Evolutionary conservation across 2,888 invertebrate genomes (phyloP), one percentile per base, ranked within the genome.

Genomic region (Melinaea marsaeus): DNA sequence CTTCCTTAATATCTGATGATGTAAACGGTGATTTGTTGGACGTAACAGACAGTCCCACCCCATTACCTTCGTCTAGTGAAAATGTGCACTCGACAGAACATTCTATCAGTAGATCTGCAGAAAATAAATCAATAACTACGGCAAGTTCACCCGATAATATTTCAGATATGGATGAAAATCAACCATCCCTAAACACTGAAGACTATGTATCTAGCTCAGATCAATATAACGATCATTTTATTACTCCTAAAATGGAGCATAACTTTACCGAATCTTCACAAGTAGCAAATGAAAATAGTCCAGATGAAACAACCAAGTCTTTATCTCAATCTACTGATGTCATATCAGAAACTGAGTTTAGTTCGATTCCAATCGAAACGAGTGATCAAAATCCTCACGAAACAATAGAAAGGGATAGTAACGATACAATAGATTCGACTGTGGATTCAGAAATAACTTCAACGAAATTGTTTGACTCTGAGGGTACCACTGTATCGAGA

Each of bases 321-420:
- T 77, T 80, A 62, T 75, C 76, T 13, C 84, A 84, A 71, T 81
- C 85, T 2, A 86, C 88, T 35, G 90, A 89, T 75, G 79, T 87
- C n/a, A 85, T 84, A 2, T 80, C 84, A 22, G 84, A 84, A 70
- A 86, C 88, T 4, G 89, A 89, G 75, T 76, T 88, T 6, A 89
- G 89, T 66, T 90, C 90, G 5, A 73, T 90, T 37, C 86, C 89
- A 0, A 82, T 90, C 35, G 90, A 89, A 73, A 88, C 89, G 0
- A 90, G 88, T 70, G 88, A 89, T 62, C 90, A 86, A 70, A 88
- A 89, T 60, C 89, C 90, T 7, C 86, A 84, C 32, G 84, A 84
- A 57, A 79, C 73, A 13, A 74, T 80, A 3, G 86, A 86, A 55
- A 81, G 75, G 63, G 75, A 77, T 34, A 75, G 75, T 2, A 83